Base-by-base conservation (phyloP, 2,113 vertebrate genomes). In the Motacilla alba region DNA sequence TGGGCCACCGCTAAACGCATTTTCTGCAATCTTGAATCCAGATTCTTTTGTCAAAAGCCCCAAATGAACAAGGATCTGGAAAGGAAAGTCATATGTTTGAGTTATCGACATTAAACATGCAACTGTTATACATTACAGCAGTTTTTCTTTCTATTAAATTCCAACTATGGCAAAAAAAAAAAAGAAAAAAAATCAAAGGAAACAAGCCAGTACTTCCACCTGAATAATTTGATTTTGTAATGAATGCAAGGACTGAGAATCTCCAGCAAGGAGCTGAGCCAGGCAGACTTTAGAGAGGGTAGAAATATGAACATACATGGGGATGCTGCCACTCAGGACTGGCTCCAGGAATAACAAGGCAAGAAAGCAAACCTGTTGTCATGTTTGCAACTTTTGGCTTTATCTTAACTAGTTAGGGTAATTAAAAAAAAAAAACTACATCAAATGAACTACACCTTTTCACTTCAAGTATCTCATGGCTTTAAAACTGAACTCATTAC, bases 21-120 rank as follows among this genome's bases (percentile, higher is more conserved):
- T 99, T 97, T 99, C 99, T 59, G 99, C 99, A n/a, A 99, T 99
- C 98, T 99, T 99, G 98, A 99, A 99, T 95, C 99, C 99, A 4
- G 99, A 99, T 98, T 99, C 99, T 97, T 99, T 99, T 82, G 99
- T 99, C 96, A 99, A 98, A 86, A 99, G 98, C 58, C 99, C 99
- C 96, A 99, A 92, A 96, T 99, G 99, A 84, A 99, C 99, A 75
- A 99, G 98, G 93, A 99, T 97, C 99, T 99, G 94, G 41, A 96
- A 97, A 94, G 88, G 13, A 94, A 91, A 93, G 60, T 69, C 55
- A 64, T 24, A 72, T 13, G 44, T 75, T 75, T 37, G 35, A 58
- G 21, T 68, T 92, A 91, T 19, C 0, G 0, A 47, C 76, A 82
- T 70, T 63, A 72, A 83, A 90, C 58, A 72, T 27, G 43, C 39